Evolutionary conservation across 2,113 vertebrate species (phyloP).

Genomic region (Anoura caudifer): DNA sequence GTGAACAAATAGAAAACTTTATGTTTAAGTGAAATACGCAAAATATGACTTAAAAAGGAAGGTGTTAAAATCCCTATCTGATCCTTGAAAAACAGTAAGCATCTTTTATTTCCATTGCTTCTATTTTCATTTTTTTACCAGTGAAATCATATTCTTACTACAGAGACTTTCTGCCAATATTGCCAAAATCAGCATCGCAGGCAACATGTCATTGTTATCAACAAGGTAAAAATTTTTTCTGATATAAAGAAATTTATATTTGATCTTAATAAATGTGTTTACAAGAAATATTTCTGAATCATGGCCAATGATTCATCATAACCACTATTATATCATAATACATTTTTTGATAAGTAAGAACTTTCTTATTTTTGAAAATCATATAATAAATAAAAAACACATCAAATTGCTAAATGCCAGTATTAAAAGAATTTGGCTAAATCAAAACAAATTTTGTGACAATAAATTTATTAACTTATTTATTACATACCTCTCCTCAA

Average conservation of each 20-base stretch:
- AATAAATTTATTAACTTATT: neutral
- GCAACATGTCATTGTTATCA: neutral
- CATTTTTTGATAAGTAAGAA: neutral
- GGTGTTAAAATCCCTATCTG: neutral
- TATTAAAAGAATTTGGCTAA: neutral
- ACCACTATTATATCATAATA: neutral
- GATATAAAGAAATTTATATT: conserved; percentile 12
- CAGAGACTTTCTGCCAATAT: neutral
- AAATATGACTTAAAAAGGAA: conserved; percentile 81
- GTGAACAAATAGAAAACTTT: conserved; percentile 82
- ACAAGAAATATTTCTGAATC: conserved; percentile 22
- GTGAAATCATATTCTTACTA: neutral
- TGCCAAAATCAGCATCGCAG: neutral
- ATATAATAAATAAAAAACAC: neutral
- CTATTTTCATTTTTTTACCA: conserved; percentile 15
- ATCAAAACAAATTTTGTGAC: neutral
- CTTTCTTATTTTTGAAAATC: neutral
- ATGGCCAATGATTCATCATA: neutral
- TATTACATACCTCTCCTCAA: neutral
- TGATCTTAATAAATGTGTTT: neutral
- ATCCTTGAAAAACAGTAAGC: neutral
- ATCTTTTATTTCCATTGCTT: neutral
- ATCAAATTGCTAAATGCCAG: neutral
- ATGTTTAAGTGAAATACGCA: conserved; percentile 91
- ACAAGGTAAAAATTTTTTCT: neutral